Percentiles rank a stretch among this genome's conserved stretches.
These are phyloP conservation scores for Sylvia borin DNA, from an alignment of 2,797 vertebrate genomes.

Conservation along the genomic window DNA sequence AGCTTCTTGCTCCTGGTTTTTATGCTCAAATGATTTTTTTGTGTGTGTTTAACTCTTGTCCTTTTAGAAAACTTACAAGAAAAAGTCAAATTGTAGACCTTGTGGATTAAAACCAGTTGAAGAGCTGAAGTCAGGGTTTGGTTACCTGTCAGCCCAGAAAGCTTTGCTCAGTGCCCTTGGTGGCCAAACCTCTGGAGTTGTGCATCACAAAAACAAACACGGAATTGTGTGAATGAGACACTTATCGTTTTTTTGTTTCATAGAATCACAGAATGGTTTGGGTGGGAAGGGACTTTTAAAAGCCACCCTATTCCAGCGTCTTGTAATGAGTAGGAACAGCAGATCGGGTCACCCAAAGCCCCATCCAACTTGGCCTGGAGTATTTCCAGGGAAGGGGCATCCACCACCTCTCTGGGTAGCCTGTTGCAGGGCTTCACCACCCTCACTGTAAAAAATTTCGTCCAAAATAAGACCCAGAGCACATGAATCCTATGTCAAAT, in stretches of 20 bases:
- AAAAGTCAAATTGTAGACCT: background rate
- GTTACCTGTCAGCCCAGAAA: background rate
- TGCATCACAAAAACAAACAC: background rate
- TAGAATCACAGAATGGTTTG: background rate
- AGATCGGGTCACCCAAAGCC: background rate
- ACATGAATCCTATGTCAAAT: background rate
- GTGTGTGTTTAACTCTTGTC: background rate
- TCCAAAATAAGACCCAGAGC: background rate
- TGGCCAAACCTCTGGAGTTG: background rate
- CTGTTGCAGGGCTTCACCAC: background rate
- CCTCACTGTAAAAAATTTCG: background rate
- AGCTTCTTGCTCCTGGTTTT: background rate
- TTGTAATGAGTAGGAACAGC: background rate
- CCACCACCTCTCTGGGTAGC: background rate
- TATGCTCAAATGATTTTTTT: background rate
- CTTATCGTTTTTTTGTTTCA: background rate
- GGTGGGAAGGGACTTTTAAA: background rate
- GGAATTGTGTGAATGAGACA: background rate
- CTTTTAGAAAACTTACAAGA: background rate
- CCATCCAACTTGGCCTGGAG: fast-evolving
- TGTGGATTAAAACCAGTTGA: background rate
- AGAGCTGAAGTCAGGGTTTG: background rate
- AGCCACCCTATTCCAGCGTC: background rate
- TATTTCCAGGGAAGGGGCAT: background rate
- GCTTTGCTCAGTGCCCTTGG: background rate